Evolutionary conservation across 2,113 vertebrate genomes (phyloP).

Genomic region (Cyphomyrus discorhynchus): DNA sequence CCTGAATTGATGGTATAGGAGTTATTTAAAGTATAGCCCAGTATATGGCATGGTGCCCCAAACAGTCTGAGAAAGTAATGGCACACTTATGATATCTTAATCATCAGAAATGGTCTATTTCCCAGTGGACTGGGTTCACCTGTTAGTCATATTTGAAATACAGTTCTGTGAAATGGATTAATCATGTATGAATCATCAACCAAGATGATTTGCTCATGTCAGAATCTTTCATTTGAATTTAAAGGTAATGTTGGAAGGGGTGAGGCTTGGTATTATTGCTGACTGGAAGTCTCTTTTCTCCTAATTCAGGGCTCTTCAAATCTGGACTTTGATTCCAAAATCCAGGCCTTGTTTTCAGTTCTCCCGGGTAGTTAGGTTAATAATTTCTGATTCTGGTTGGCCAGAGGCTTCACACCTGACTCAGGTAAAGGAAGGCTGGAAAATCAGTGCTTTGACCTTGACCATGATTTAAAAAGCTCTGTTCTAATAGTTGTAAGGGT

Average conservation of each 20-base stretch:
- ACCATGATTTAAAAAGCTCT: background rate
- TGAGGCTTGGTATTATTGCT: background rate
- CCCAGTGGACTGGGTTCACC: background rate
- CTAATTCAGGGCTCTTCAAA: background rate
- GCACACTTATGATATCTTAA: background rate
- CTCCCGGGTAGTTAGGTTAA: background rate
- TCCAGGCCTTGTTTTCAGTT: background rate
- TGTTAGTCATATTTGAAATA: background rate
- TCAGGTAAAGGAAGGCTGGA: background rate
- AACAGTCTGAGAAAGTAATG: background rate
- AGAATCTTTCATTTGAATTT: background rate
- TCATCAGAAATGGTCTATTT: background rate
- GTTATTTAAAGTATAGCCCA: background rate
- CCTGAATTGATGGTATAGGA: background rate
- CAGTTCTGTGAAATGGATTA: background rate
- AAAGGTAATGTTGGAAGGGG: background rate
- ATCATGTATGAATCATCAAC: background rate
- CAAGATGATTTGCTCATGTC: background rate
- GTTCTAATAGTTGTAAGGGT: background rate
- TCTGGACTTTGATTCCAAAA: background rate
- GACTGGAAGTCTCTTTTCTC: background rate
- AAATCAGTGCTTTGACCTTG: background rate
- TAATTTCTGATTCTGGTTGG: background rate
- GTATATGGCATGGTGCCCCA: background rate
- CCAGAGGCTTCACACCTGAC: background rate